Conservation (phyloP, 2,797 vertebrate genomes). For the Tarsius wallacei region DNA sequence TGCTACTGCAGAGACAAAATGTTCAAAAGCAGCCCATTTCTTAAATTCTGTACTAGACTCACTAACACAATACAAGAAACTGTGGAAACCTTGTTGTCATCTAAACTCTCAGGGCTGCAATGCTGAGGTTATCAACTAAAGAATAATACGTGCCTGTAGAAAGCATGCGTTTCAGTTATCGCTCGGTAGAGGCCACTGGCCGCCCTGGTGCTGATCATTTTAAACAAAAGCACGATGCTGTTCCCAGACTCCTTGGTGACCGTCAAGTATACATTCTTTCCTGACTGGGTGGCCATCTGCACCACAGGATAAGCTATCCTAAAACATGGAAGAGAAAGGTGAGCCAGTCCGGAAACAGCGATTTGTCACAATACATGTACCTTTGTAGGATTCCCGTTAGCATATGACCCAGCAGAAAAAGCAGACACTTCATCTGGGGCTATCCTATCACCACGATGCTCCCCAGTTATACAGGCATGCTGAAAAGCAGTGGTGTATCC, state of each 20-base stretch:
- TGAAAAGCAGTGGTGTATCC: not conserved
- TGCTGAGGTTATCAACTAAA: rapidly evolving
- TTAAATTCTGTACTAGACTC: not conserved
- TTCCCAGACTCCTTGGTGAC: slow-evolving; percentile 97
- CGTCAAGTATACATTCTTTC: slow-evolving; percentile 98
- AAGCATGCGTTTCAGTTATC: slow-evolving; percentile 98
- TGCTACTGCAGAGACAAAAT: rapidly evolving
- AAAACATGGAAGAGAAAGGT: slow-evolving; percentile 23
- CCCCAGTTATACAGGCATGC: rapidly evolving
- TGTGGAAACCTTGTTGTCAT: not conserved
- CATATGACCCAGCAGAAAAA: not conserved
- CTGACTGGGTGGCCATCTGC: slow-evolving; percentile 99
- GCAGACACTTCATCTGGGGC: not conserved
- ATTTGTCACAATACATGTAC: not conserved
- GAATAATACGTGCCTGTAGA: slow-evolving; percentile 95
- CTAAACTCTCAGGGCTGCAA: not conserved
- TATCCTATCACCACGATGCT: not conserved
- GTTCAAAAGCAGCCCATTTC: not conserved
- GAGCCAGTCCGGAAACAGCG: not conserved
- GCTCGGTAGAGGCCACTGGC: slow-evolving; percentile 98
- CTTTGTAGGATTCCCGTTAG: not conserved
- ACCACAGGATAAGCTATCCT: slow-evolving; percentile 98
- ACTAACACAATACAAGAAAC: not conserved
- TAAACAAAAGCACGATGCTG: slow-evolving; percentile 97
- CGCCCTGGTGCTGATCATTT: slow-evolving; percentile 98